Base-by-base conservation (phyloP, 2,888 invertebrate genomes). In the Petrophora chlorosata region DNA sequence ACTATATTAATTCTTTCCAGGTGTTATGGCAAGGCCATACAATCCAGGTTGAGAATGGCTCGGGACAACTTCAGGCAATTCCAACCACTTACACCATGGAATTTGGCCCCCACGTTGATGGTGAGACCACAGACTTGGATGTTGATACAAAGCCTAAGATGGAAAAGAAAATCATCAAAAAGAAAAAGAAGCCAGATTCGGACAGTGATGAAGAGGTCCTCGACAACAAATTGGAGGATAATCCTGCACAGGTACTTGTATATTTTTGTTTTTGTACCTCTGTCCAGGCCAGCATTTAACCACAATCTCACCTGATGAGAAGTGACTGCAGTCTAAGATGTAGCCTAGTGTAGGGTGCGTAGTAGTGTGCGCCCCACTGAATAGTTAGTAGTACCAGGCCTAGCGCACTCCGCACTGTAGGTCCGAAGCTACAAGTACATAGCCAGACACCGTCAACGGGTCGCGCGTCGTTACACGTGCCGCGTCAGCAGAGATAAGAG, bases 191-290 rank as follows among this genome's bases (percentile, higher is more conserved):
- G 89, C 67, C 76, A 59, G 76, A 90, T 54, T 74, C 79, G 3
- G 70, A 87, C 36, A 89, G 84, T 49, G 91, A 91, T 62, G 83
- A 90, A 15, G 92, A 91, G n/a, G 85, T 88, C 22, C 67, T 89
- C 47, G 94, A 94, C 65, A 94, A 94, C 45, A 93, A 93, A 75
- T 73, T 95, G 48, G 95, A 95, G 73, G 94, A 94, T 70, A 94
- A 93, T 80, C 93, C 93, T 12, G 76, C 85, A 16, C 91, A 91
- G 87, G 91, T 91, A 65, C 3, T 38, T 44, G 26, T 48, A 8
- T 15, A 38, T 13, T 15, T 13, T 29, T 48, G 23, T 19, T 32
- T 49, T 5, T 15, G 7, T 19, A 19, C n/a, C n/a, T n/a, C n/a
- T n/a, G n/a, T n/a, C n/a, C n/a, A n/a, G n/a, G n/a, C n/a, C n/a